These are phyloP conservation scores for Epistrophella euchroma DNA, from an alignment of 2,888 invertebrate species.

Conservation along the genomic window DNA sequence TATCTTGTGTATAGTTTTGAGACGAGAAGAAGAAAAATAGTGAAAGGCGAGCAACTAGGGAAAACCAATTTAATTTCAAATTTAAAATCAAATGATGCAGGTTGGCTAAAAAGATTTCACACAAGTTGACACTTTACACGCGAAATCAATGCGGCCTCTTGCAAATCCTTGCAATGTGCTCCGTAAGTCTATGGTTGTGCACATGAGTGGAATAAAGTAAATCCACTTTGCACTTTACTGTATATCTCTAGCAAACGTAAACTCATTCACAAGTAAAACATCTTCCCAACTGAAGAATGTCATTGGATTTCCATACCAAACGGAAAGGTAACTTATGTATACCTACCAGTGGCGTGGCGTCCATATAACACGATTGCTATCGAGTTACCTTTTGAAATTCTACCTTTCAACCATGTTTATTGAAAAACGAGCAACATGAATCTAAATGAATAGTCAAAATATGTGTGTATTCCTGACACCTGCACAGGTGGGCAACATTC, in stretches of 20 bases:
- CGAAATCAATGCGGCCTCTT: constrained; percentile 47
- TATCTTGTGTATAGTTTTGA: constrained; percentile 26
- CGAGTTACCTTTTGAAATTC: no score
- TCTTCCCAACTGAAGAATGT: constrained; percentile 38
- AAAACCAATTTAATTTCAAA: constrained; percentile 67
- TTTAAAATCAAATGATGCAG: constrained; percentile 63
- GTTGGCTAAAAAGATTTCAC: constrained; percentile 60
- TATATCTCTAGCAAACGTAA: constrained; percentile 31
- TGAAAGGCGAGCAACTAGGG: constrained; percentile 10
- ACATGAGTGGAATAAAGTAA: constrained; percentile 29
- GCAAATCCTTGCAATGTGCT: constrained; percentile 26
- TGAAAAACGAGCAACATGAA: no score
- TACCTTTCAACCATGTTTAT: no score
- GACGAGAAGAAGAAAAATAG: constrained; percentile 5
- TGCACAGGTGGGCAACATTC: no score
- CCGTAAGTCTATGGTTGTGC: constrained; percentile 23
- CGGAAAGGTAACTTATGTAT: no score
- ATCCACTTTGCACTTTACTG: constrained; percentile 46
- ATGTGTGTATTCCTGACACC: no score
- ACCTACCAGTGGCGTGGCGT: no score
- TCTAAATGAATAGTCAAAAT: no score
- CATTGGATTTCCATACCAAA: constrained; percentile 62
- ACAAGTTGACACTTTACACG: constrained; percentile 64
- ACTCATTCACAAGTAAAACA: constrained; percentile 57
- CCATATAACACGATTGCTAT: no score